Conservation (phyloP, 1,140 invertebrate genomes). For the Brachionus rotundiformis region DNA sequence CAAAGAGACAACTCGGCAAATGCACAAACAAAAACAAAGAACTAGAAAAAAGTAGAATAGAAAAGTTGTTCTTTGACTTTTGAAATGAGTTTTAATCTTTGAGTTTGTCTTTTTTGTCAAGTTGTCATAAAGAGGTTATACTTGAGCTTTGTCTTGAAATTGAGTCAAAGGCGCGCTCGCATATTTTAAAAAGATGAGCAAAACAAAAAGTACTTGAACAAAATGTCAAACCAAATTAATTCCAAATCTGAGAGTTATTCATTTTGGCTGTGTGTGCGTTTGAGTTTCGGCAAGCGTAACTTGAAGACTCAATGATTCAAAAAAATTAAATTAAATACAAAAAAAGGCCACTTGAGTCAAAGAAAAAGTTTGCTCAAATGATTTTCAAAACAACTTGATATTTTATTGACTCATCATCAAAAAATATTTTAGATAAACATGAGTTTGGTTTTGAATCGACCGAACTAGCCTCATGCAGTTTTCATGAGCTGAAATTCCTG, state of each 20-base stretch:
- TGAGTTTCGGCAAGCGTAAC: not conserved
- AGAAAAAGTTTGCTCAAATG: slow-evolving; percentile 44
- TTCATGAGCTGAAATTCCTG: not conserved
- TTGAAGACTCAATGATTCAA: slow-evolving; percentile 36
- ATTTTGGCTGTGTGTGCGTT: not conserved
- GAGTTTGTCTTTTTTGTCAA: not conserved
- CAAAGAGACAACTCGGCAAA: not conserved
- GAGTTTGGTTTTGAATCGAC: not conserved
- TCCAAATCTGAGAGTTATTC: not conserved
- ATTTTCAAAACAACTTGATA: slow-evolving; percentile 41
- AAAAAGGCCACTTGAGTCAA: slow-evolving; percentile 13
- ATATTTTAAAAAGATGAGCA: not conserved
- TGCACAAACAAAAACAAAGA: not conserved
- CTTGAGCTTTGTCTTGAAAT: slow-evolving; percentile 20
- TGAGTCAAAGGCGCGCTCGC: not conserved
- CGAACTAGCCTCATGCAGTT: slow-evolving; percentile 9
- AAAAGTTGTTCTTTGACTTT: not conserved
- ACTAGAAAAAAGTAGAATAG: not conserved
- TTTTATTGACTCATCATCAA: slow-evolving; percentile 27
- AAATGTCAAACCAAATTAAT: slow-evolving; percentile 35
- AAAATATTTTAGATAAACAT: slow-evolving; percentile 38
- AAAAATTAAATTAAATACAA: slow-evolving; percentile 38
- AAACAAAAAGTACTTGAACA: not conserved
- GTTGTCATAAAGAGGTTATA: not conserved
- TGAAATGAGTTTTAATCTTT: slow-evolving; percentile 42